Percentiles rank a stretch among this genome's conserved stretches.
Conservation (phyloP, 2,888 invertebrate genomes). For the Rapana venosa region DNA sequence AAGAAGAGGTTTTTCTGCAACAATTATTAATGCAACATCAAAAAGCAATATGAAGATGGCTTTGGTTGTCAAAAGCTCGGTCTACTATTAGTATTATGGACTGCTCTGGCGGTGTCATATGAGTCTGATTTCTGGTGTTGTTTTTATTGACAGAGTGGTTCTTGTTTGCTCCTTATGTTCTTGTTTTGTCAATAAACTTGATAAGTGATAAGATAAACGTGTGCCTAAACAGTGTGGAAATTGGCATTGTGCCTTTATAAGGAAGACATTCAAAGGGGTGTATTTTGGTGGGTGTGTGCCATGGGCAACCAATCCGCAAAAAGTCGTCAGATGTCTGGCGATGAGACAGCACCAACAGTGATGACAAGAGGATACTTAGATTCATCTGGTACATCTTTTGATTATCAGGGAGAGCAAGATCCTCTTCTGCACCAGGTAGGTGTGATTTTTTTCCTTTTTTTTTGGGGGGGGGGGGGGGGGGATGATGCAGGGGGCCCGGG, state of each 20-base stretch:
- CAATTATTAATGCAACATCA: not conserved
- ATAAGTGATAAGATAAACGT: not conserved
- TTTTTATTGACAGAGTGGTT: too few species aligned
- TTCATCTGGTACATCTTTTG: constrained; percentile 11
- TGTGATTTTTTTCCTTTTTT: not conserved
- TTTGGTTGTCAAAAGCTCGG: not conserved
- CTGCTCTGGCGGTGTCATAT: too few species aligned
- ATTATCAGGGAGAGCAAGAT: constrained; percentile 50
- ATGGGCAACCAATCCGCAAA: constrained; percentile 57
- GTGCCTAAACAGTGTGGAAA: not conserved
- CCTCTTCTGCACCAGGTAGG: constrained; percentile 15
- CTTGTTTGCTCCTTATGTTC: not conserved
- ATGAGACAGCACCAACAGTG: constrained; percentile 68
- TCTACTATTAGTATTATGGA: too few species aligned
- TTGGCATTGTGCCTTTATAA: not conserved
- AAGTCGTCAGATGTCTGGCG: constrained; percentile 67
- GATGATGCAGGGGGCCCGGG: too few species aligned
- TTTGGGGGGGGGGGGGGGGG: too few species aligned
- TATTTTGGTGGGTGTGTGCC: not conserved
- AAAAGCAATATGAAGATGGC: not conserved
- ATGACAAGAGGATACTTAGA: constrained; percentile 54
- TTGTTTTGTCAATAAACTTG: not conserved
- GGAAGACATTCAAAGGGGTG: too few species aligned
- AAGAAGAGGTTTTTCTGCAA: not conserved
- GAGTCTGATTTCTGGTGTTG: too few species aligned